Conservation (phyloP, 1,140 invertebrate genomes). For the Pseudachorutes palmiensis region DNA sequence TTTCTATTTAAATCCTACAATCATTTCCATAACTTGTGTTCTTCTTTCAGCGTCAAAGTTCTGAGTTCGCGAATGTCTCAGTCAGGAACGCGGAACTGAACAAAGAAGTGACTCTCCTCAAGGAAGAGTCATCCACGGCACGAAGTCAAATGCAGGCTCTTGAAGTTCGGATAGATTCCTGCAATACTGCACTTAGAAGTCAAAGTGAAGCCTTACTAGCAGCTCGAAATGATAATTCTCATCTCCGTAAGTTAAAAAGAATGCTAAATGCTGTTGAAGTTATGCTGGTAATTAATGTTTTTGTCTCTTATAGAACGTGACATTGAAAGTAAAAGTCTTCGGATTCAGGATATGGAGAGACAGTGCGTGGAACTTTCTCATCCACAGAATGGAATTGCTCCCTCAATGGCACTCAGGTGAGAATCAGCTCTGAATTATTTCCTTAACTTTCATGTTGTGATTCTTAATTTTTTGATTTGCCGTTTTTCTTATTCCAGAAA, state of each 20-base stretch:
- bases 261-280: neutral
- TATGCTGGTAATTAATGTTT: neutral
- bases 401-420: too few species aligned
- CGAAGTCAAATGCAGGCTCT: neutral
- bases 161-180: neutral
- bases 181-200: neutral
- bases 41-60: neutral
- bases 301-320: neutral
- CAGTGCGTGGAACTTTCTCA: too few species aligned
- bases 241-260: neutral
- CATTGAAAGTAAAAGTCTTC: too few species aligned
- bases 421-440: too few species aligned
- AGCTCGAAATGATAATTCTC: neutral
- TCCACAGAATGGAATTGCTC: too few species aligned
- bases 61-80: neutral
- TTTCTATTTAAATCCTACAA: neutral
- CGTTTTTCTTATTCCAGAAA: too few species aligned
- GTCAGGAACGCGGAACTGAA: neutral
- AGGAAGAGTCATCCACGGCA: neutral
- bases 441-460: too few species aligned
- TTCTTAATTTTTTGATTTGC: too few species aligned
- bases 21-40: neutral
- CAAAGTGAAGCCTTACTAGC: constrained; percentile 15
- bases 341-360: too few species aligned
- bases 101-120: neutral